Evolutionary conservation across 2,888 invertebrate species (phyloP).

Genomic region (Erpobdella octoculata): DNA sequence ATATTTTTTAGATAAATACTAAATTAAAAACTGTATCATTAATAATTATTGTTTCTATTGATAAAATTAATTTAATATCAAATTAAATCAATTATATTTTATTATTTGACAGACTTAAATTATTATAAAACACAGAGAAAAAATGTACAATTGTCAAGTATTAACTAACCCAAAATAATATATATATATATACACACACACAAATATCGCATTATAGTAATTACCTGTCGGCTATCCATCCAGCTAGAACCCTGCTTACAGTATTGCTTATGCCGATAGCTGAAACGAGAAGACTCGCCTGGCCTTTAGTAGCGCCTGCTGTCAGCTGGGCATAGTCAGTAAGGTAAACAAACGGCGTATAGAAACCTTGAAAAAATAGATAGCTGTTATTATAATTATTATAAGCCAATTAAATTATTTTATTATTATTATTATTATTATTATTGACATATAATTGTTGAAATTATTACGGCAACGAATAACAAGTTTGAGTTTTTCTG

Average conservation of each 20-base stretch:
- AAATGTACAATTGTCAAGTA: too few relatives aligned
- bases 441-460: background rate
- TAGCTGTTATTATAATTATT: background rate
- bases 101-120: too few relatives aligned
- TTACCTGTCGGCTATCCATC: constrained; percentile 64
- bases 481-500: background rate
- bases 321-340: constrained; percentile 38
- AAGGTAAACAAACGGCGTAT: constrained; percentile 45
- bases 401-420: background rate
- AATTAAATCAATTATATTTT: too few relatives aligned
- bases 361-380: constrained; percentile 31
- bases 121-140: too few relatives aligned
- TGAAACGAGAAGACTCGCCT: constrained; percentile 51
- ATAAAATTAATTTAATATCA: too few relatives aligned
- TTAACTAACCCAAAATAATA: too few relatives aligned
- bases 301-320: background rate
- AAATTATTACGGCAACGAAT: background rate
- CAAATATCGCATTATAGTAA: too few relatives aligned
- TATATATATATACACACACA: too few relatives aligned
- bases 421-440: constrained; percentile 3
- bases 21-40: too few relatives aligned
- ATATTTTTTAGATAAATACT: too few relatives aligned
- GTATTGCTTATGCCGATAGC: constrained; percentile 47
- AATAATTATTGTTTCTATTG: too few relatives aligned
- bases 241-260: constrained; percentile 49